phyloP scores from a whole-genome alignment of 2,888 invertebrate species.

The Troides helena region DNA sequence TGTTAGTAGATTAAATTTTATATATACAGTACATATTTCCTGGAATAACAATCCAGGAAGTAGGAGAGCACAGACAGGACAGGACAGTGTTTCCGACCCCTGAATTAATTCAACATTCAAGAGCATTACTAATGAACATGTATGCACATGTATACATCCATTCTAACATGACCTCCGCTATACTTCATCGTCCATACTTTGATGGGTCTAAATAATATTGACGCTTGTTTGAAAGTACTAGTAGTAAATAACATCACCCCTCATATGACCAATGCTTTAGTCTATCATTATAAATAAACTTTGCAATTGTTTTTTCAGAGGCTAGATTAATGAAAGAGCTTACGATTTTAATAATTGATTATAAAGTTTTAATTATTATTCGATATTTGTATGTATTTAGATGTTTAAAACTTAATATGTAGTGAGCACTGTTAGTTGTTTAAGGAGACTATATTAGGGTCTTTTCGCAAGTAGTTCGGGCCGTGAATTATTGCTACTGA shows the following conservation, averaged over 20 bases:
- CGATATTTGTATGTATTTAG: not conserved
- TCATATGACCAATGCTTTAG: not conserved
- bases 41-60: too few relatives aligned
- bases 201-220: not conserved
- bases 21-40: too few relatives aligned
- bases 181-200: not conserved
- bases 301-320: not conserved
- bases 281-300: not conserved
- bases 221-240: too few relatives aligned
- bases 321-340: not conserved
- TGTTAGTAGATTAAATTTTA: too few relatives aligned
- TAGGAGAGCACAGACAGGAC: too few relatives aligned
- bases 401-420: constrained; percentile 11
- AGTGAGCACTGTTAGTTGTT: constrained; percentile 24
- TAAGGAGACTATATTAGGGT: constrained; percentile 12
- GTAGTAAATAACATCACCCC: too few relatives aligned
- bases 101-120: not conserved
- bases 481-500: not conserved
- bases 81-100: not conserved
- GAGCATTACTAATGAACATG: too few relatives aligned
- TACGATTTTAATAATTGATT: not conserved
- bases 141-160: too few relatives aligned
- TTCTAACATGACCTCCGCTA: too few relatives aligned
- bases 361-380: not conserved
- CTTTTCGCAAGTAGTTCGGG: constrained; percentile 6